Evolutionary conservation across 2,113 vertebrate species (phyloP).

Genomic region (Brienomyrus brachyistius): DNA sequence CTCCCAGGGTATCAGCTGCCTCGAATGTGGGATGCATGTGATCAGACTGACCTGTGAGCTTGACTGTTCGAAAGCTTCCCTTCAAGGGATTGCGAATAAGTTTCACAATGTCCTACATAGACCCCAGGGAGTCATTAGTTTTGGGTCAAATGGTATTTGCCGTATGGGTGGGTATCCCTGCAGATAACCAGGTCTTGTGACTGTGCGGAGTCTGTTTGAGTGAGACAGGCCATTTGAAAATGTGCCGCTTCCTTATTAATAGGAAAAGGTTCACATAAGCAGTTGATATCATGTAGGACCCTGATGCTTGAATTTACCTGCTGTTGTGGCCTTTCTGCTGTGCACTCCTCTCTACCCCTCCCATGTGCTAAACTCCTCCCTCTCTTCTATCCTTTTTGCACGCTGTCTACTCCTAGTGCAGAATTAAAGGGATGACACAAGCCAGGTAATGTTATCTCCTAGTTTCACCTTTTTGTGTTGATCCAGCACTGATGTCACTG

Average conservation of each 20-base stretch:
- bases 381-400: slow-evolving; percentile 60
- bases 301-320: not conserved
- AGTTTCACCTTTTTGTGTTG: not conserved
- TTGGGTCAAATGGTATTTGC: not conserved
- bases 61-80: not conserved
- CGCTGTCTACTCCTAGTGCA: slow-evolving; percentile 82
- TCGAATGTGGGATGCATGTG: not conserved
- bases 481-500: not conserved
- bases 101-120: not conserved
- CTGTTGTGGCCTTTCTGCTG: not conserved
- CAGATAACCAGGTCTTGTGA: not conserved
- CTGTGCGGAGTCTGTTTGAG: not conserved
- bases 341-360: slow-evolving; percentile 47
- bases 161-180: not conserved
- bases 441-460: slow-evolving; percentile 73
- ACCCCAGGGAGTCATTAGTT: not conserved
- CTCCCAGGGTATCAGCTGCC: not conserved
- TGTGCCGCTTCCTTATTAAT: not conserved
- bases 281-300: no score
- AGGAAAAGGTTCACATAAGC: not conserved
- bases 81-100: not conserved
- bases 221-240: not conserved
- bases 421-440: slow-evolving; percentile 83
- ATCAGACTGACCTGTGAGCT: not conserved
- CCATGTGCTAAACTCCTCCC: slow-evolving; percentile 63